Evolutionary conservation across 2,797 vertebrate species (phyloP), one percentile per base, ranked within the genome.

Genomic region (Tamandua tetradactyla): DNA sequence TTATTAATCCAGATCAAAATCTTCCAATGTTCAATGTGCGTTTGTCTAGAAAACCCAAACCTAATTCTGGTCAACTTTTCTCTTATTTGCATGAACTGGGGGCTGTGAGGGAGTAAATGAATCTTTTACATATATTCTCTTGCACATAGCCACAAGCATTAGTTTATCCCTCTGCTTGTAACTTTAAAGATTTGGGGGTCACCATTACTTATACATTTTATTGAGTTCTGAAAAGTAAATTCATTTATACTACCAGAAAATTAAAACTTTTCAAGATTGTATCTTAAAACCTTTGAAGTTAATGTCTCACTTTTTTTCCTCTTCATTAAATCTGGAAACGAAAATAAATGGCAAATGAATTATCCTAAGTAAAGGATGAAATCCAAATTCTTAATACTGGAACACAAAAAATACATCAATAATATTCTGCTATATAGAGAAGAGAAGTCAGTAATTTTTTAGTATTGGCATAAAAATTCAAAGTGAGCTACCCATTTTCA

Each of bases 181-280:
- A 55, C 15, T 55, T 55, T 78, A 87, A 87, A 55, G 7, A 68
- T 52, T 47, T 64, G 15, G 57, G 18, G 6, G 4, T 81, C 32
- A 76, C 32, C 7, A 25, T 37, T 44, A 47, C 13, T 66, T 89
- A 71, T 7, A 42, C 32, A 8, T 68, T 35, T 62, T 83, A 59
- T n/a, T 68, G n/a, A 62, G 62, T 84, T 94, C 32, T 49, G 10
- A 85, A 96, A 93, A 57, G 4, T 44, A 79, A 92, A 96, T 57
- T 14, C 10, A 75, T 30, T 79, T 23, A 55, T 72, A 12, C 52
- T 64, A 47, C 12, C 32, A 87, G 62, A 8, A 92, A 96, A 42
- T 27, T 93, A 87, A 89, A 89, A 69, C 3, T 42, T 82, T 42
- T 57, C 8, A 25, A 89, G 78, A 76, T 81, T 75, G 59, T 30